Evolutionary conservation across 2,888 invertebrate genomes (phyloP).

Genomic region (Pristionchus maxplancki): DNA sequence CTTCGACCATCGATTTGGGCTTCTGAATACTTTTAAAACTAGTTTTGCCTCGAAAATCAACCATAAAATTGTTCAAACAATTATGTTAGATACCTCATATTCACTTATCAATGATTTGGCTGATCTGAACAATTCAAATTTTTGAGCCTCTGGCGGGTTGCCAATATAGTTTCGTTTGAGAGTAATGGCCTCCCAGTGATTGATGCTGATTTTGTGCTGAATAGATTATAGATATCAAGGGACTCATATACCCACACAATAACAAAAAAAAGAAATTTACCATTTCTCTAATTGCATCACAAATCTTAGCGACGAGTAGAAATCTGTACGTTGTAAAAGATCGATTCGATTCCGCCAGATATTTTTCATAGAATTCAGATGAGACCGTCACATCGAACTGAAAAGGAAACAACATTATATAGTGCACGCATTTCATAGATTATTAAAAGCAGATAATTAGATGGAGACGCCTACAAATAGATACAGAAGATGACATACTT

Average conservation of each 20-base stretch:
- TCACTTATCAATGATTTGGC: not conserved
- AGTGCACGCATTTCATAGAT: no score
- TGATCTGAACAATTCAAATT: not conserved
- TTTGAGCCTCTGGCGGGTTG: not conserved
- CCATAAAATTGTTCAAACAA: not conserved
- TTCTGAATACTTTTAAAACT: not conserved
- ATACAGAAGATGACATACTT: slow-evolving; percentile 53
- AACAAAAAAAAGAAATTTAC: slow-evolving; percentile 24
- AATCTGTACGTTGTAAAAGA: slow-evolving; percentile 59
- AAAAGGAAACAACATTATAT: not conserved
- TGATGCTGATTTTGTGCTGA: not conserved
- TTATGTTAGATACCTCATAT: not conserved
- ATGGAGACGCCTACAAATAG: no score
- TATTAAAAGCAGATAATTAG: not conserved
- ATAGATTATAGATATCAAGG: not conserved
- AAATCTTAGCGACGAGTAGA: slow-evolving; percentile 57
- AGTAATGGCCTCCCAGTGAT: slow-evolving; percentile 12
- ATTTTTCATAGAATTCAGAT: slow-evolving; percentile 66
- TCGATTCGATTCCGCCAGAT: slow-evolving; percentile 59
- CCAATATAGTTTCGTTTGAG: not conserved
- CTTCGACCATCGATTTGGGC: not conserved
- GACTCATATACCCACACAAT: not conserved
- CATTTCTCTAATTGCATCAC: slow-evolving; percentile 61
- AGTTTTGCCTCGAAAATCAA: not conserved
- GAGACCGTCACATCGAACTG: slow-evolving; percentile 72